Percentiles rank a stretch among this genome's conserved stretches.
These are phyloP conservation scores for Pinna nobilis DNA, from an alignment of 1,140 invertebrate genomes.

Conservation along the genomic window DNA sequence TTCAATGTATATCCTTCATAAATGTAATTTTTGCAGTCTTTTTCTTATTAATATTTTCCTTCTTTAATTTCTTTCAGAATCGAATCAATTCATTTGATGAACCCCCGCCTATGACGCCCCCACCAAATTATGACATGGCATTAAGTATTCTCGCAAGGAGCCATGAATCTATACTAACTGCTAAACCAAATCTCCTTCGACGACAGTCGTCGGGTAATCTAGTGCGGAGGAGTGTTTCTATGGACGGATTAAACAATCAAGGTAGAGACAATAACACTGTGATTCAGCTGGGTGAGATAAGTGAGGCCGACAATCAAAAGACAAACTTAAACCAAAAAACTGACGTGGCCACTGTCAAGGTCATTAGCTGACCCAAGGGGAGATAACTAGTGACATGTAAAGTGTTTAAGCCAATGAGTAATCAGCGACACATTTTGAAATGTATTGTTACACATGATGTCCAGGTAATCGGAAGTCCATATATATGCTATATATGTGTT, in stretches of 20 bases:
- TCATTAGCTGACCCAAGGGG: too few relatives aligned
- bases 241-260: slow-evolving; percentile 37
- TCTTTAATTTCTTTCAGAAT: slow-evolving; percentile 38
- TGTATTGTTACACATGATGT: background rate
- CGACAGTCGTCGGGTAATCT: slow-evolving; percentile 32
- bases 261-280: slow-evolving; percentile 5
- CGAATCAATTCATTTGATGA: slow-evolving; percentile 47
- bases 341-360: too few relatives aligned
- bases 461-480: background rate
- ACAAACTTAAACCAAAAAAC: slow-evolving; percentile 5
- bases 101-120: slow-evolving; percentile 57
- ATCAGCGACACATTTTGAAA: background rate
- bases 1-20: background rate
- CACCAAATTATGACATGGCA: slow-evolving; percentile 64
- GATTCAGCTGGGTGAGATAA: slow-evolving; percentile 2
- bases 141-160: slow-evolving; percentile 60
- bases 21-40: background rate
- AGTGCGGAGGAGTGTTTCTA: slow-evolving; percentile 51
- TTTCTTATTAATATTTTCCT: background rate
- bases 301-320: background rate
- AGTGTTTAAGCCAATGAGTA: background rate
- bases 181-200: slow-evolving; percentile 18
- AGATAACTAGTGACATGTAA: background rate
- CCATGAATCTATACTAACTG: slow-evolving; percentile 54
- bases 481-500: background rate